phyloP scores from a whole-genome alignment of 2,888 invertebrate genomes.

The Patella depressa region DNA sequence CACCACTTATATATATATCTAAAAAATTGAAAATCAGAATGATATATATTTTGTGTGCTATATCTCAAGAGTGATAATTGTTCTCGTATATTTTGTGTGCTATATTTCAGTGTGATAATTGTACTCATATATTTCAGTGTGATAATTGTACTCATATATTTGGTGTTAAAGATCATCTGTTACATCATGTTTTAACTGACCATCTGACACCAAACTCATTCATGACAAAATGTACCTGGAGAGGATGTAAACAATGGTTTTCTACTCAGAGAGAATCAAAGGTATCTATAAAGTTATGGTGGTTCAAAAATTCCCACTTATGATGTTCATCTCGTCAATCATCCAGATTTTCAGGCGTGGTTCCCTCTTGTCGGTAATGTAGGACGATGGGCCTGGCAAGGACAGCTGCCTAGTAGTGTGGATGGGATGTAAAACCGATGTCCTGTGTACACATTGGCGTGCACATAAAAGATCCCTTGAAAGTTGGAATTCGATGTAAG shows the following conservation, averaged over 20 bases:
- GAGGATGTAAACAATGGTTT: slow-evolving; percentile 37
- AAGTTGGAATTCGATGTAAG: too few species aligned
- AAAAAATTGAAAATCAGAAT: too few species aligned
- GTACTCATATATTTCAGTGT: slow-evolving; percentile 33
- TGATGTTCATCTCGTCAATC: background rate
- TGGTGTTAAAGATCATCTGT: slow-evolving; percentile 39
- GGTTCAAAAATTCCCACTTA: background rate
- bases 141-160: slow-evolving; percentile 36
- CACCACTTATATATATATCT: background rate
- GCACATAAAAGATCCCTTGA: too few species aligned
- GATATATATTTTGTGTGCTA: too few species aligned
- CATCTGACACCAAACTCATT: slow-evolving; percentile 33
- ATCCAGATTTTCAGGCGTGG: too few species aligned
- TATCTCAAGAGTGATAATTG: too few species aligned
- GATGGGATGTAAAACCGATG: too few species aligned
- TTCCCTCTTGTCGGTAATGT: too few species aligned
- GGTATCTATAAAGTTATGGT: slow-evolving; percentile 21
- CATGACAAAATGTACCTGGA: slow-evolving; percentile 39
- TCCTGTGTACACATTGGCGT: too few species aligned
- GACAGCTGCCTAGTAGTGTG: too few species aligned
- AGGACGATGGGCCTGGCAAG: too few species aligned
- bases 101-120: slow-evolving; percentile 20
- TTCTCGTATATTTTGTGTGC: too few species aligned
- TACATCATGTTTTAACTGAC: slow-evolving; percentile 38
- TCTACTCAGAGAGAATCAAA: slow-evolving; percentile 26